phyloP scores from a whole-genome alignment of 2,113 vertebrate species.

The Phylloscopus trochiloides region DNA sequence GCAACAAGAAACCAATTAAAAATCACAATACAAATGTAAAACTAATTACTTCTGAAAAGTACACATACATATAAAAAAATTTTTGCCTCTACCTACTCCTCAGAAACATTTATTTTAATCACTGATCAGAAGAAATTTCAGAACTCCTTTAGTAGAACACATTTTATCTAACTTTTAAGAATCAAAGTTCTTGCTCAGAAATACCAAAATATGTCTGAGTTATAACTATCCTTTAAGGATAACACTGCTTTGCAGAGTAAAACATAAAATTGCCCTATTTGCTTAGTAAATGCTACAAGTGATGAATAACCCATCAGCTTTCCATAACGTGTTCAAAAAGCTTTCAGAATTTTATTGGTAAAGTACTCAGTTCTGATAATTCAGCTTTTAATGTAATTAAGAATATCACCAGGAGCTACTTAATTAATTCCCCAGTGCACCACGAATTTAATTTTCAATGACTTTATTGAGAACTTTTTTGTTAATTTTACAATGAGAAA shows the following conservation, averaged over 20 bases:
- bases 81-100: background rate
- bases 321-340: background rate
- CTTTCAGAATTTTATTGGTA: conserved; percentile 7
- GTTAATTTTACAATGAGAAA: conserved; percentile 76
- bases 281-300: conserved; percentile 31
- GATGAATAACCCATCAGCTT: conserved; percentile 27
- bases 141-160: background rate
- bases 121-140: background rate
- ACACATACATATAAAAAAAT: background rate
- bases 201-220: conserved; percentile 11
- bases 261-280: conserved; percentile 22
- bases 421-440: conserved; percentile 64
- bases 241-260: background rate
- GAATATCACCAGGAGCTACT: conserved; percentile 52
- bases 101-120: background rate
- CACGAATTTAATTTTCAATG: conserved; percentile 66
- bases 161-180: conserved; percentile 30
- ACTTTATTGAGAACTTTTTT: conserved; percentile 77
- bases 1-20: background rate
- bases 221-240: conserved; percentile 41
- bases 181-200: conserved; percentile 22
- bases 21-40: background rate
- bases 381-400: conserved; percentile 40
- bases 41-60: background rate
- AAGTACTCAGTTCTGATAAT: conserved; percentile 16